Evolutionary conservation across 1,140 invertebrate species (phyloP).

Genomic region (Drosophila baimaii): DNA sequence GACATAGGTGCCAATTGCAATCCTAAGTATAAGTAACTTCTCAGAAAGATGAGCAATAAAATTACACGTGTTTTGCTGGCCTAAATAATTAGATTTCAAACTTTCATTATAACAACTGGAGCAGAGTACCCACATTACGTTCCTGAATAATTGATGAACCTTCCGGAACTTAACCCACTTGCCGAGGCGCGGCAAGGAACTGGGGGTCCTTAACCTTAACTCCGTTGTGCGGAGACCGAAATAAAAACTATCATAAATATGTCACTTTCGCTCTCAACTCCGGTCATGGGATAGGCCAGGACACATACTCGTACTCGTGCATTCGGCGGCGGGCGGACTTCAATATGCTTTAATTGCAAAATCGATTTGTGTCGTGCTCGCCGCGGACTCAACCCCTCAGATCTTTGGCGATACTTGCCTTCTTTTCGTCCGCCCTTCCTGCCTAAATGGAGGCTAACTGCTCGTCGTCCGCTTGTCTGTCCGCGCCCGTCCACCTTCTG

Average conservation of each 20-base stretch:
- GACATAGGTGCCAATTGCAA: constrained; percentile 51
- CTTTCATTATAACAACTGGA: not conserved
- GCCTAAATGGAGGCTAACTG: constrained; percentile 52
- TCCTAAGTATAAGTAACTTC: not conserved
- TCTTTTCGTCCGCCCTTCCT: constrained; percentile 17
- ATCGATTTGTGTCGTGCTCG: constrained; percentile 72
- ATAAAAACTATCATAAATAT: constrained; percentile 46
- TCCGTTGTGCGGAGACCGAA: constrained; percentile 19
- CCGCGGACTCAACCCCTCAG: constrained; percentile 42
- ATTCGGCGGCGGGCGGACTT: constrained; percentile 28
- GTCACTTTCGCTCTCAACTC: constrained; percentile 69
- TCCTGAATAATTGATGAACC: constrained; percentile 36
- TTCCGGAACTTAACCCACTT: constrained; percentile 27
- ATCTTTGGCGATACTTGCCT: constrained; percentile 39
- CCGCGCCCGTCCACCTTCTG: constrained; percentile 7
- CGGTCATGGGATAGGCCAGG: constrained; percentile 22
- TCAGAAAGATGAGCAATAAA: not conserved
- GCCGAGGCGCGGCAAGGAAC: not conserved
- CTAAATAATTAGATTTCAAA: constrained; percentile 15
- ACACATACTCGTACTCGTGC: constrained; percentile 1
- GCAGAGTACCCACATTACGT: constrained; percentile 3
- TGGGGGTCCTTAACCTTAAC: constrained; percentile 73
- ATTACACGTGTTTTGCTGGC: not conserved
- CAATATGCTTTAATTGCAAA: constrained; percentile 78
- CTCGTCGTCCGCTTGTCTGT: constrained; percentile 27